These are phyloP conservation scores for Cerceris ruficornis DNA, from an alignment of 2,888 invertebrate genomes.

Conservation along the genomic window DNA sequence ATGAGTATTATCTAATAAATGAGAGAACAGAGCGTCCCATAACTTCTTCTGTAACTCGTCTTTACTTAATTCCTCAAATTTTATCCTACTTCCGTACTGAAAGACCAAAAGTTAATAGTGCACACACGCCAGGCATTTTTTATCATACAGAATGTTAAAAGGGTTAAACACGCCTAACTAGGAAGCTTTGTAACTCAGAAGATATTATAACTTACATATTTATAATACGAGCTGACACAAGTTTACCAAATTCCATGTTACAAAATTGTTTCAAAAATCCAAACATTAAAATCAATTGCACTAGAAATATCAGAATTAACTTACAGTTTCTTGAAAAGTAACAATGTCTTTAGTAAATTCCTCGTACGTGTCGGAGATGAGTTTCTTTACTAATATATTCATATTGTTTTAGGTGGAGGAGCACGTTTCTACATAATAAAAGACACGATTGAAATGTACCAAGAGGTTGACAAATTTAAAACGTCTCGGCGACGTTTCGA, in stretches of 20 bases:
- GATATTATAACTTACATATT: too few relatives aligned
- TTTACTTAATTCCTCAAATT: constrained; percentile 85
- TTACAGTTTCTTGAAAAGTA: constrained; percentile 82
- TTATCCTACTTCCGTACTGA: constrained; percentile 84
- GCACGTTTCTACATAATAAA: background rate
- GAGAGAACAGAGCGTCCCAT: constrained; percentile 85
- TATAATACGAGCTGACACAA: too few relatives aligned
- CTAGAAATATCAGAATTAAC: constrained; percentile 38
- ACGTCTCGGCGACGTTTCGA: background rate
- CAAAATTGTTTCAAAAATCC: background rate
- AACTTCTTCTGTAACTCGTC: constrained; percentile 83
- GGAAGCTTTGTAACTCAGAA: too few relatives aligned
- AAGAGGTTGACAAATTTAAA: background rate
- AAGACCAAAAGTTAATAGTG: background rate
- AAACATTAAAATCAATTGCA: background rate
- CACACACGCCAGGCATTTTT: too few relatives aligned
- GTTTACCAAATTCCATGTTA: too few relatives aligned
- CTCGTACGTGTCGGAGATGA: constrained; percentile 69
- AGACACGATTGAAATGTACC: background rate
- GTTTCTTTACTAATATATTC: constrained; percentile 65
- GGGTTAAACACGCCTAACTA: too few relatives aligned
- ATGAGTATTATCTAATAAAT: constrained; percentile 83
- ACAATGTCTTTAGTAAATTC: constrained; percentile 72
- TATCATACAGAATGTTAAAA: too few relatives aligned
- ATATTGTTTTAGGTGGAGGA: constrained; percentile 3